Evolutionary conservation across 2,797 vertebrate genomes (phyloP).

Genomic region (Xenentodon cancila): DNA sequence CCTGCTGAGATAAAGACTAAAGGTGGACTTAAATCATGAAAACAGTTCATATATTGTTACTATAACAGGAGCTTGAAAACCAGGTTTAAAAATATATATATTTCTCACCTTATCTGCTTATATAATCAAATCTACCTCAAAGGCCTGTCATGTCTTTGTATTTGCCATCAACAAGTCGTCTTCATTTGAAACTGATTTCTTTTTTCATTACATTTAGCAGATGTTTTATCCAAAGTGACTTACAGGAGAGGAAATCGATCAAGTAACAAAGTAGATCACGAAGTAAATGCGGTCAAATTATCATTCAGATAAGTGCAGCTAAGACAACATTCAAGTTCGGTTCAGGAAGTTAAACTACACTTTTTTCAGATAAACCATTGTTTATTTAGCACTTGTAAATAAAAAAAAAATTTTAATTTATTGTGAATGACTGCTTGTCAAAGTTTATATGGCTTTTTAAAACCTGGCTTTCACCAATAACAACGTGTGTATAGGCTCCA

Average conservation of each 20-base stretch:
- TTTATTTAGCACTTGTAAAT: constrained; percentile 26
- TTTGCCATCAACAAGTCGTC: constrained; percentile 13
- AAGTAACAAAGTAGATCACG: too few species aligned
- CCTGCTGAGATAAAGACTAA: constrained; percentile 4
- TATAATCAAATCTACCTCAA: constrained; percentile 64
- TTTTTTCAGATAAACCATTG: too few species aligned
- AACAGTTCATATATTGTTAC: constrained; percentile 4
- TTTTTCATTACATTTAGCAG: too few species aligned
- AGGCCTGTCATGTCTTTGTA: constrained; percentile 18
- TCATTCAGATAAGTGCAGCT: too few species aligned
- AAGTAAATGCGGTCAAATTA: too few species aligned
- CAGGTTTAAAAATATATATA: constrained; percentile 26
- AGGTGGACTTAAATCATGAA: constrained; percentile 3
- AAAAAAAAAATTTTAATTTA: constrained; percentile 33
- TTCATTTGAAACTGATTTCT: constrained; percentile 9
- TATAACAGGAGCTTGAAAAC: constrained; percentile 11
- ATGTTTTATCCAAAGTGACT: too few species aligned
- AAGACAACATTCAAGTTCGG: too few species aligned
- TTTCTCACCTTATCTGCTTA: constrained; percentile 5
- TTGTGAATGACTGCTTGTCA: constrained; percentile 51
- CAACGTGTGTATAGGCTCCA: too few species aligned
- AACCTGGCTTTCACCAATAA: too few species aligned
- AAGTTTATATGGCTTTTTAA: constrained; percentile 55
- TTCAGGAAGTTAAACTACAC: too few species aligned
- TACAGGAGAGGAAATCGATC: too few species aligned